These are phyloP conservation scores for Hestina assimilis DNA, from an alignment of 1,140 invertebrate genomes.

Conservation along the genomic window DNA sequence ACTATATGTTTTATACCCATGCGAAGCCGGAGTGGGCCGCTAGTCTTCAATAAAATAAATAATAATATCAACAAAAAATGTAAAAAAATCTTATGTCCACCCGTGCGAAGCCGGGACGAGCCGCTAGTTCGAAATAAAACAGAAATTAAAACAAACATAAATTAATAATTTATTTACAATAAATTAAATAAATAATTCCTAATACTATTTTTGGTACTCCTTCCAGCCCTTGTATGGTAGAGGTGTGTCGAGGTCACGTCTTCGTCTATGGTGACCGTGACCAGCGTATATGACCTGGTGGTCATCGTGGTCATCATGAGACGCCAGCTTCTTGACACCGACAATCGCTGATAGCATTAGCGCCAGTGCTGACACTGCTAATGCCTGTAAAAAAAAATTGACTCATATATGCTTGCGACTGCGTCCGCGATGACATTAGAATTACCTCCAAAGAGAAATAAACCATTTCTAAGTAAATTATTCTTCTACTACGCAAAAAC, in stretches of 20 bases:
- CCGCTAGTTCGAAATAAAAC: background rate
- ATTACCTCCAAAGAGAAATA: no score
- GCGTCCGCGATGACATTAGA: background rate
- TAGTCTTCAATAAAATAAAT: no score
- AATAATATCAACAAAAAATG: no score
- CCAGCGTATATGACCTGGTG: conserved; percentile 86
- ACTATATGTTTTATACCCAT: no score
- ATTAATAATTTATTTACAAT: conserved; percentile 39
- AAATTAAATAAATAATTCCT: conserved; percentile 31
- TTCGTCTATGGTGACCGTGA: conserved; percentile 81
- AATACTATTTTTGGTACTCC: conserved; percentile 40
- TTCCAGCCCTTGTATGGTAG: conserved; percentile 82
- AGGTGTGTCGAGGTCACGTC: conserved; percentile 61
- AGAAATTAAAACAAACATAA: conserved; percentile 20
- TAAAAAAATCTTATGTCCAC: no score
- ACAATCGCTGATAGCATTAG: conserved; percentile 85
- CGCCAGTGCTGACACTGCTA: conserved; percentile 83
- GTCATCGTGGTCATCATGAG: conserved; percentile 81
- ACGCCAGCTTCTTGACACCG: conserved; percentile 84
- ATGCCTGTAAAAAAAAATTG: conserved; percentile 55
- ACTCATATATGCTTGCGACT: background rate
- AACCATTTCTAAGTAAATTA: no score
- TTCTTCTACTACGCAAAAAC: no score
- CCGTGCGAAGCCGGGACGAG: background rate
- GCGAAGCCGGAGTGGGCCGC: no score